Evolutionary conservation across 2,888 invertebrate genomes (phyloP), one percentile per base, ranked within the genome.

Genomic region (Atrina japonica): DNA sequence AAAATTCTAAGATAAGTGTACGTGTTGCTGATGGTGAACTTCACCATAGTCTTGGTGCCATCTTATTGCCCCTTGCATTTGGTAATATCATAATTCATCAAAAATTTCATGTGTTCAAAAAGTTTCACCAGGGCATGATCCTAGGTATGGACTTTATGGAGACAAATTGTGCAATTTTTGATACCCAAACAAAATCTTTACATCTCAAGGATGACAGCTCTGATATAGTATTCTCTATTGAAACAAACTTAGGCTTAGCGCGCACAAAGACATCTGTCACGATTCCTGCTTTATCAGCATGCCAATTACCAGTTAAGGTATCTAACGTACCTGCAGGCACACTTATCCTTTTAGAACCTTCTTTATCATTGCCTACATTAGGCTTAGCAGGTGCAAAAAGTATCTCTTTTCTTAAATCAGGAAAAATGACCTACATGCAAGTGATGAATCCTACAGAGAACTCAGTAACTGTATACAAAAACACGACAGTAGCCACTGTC

Each of bases 61-160:
- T 63, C 11, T 50, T 41, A 23, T 21, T 64, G 9, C 25, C 49
- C 1, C 0, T 64, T 29, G 35, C 21, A 25, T 50, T 64, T 35
- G 47, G 47, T n/a, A 7, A 16, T 21, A 30, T 3, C 52, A 58
- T 41, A 18, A 11, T 61, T 1, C n/a, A 30, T 21, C 63, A 64
- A 16, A 18, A 14, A 6, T 64, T 49, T 35, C 52, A 64, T 21
- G 35, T 52, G 1, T 64, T 64, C 52, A 9, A 49, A 40, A 16
- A 41, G 5, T 49, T 41, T 43, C 63, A 41, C 9, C 41, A 43
- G 21, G 7, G 35, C 27, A n/a, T 63, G 1, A 50, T 63, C 21
- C 23, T 63, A n/a, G 63, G 63, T 9, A 43, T 63, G 45, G 63
- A 63, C 23, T 52, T 64, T 64, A 40, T 64, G 35, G 63, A 64